Conservation (phyloP, 2,888 invertebrate genomes). For the Diploptera punctata region DNA sequence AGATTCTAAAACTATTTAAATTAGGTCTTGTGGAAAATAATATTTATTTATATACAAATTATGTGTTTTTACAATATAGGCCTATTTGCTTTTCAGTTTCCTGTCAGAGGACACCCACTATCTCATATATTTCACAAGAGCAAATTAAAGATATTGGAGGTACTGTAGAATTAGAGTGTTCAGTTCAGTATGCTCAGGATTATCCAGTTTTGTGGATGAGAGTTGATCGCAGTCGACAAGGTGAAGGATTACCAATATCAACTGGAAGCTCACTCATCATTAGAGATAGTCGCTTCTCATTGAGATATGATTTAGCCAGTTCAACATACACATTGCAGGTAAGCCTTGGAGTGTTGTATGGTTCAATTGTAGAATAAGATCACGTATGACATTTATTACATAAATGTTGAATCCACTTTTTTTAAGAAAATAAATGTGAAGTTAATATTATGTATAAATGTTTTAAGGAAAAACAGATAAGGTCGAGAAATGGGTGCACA, state of each 20-base stretch:
- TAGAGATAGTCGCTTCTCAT: slow-evolving; percentile 82
- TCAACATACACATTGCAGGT: slow-evolving; percentile 82
- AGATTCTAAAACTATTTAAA: no score
- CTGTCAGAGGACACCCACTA: slow-evolving; percentile 81
- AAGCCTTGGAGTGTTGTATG: no score
- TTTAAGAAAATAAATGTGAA: no score
- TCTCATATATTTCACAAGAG: slow-evolving; percentile 90
- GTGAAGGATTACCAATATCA: slow-evolving; percentile 81
- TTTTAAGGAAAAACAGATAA: no score
- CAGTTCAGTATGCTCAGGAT: slow-evolving; percentile 87
- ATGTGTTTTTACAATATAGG: no score
- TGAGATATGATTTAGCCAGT: slow-evolving; percentile 79
- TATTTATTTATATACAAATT: no score
- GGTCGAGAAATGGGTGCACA: no score
- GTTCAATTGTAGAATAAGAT: no score
- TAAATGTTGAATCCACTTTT: no score
- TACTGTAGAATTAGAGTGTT: slow-evolving; percentile 85
- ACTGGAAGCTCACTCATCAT: slow-evolving; percentile 84
- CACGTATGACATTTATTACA: no score
- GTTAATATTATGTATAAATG: no score
- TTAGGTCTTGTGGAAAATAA: no score
- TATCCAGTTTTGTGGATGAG: slow-evolving; percentile 88
- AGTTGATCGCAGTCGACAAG: slow-evolving; percentile 62
- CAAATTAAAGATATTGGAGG: slow-evolving; percentile 93
- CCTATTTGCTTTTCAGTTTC: slow-evolving; percentile 23